phyloP scores from a whole-genome alignment of 2,113 vertebrate genomes.

The Philantomba maxwellii region DNA sequence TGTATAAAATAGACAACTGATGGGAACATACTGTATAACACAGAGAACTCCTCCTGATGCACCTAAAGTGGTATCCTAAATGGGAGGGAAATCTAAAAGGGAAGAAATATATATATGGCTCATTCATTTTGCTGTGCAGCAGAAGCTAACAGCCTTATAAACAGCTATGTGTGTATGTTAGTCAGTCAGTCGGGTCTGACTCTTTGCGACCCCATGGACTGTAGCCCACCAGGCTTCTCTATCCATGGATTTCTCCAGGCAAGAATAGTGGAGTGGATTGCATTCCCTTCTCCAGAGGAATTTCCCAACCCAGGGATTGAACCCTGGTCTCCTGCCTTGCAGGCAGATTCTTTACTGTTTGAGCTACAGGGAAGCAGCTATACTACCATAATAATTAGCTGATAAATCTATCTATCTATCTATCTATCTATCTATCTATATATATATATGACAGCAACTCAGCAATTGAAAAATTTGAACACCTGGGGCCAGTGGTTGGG shows the following conservation, averaged over 20 bases:
- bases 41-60: background rate
- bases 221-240: background rate
- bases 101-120: background rate
- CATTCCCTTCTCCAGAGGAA: background rate
- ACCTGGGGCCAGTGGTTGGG: background rate
- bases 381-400: background rate
- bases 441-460: background rate
- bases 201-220: background rate
- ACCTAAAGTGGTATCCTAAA: background rate
- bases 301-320: background rate
- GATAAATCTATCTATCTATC: background rate
- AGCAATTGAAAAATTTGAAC: background rate
- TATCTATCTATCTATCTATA: too few relatives aligned
- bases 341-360: background rate
- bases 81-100: background rate
- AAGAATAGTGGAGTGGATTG: background rate
- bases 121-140: background rate
- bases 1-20: background rate
- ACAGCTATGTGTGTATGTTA: background rate
- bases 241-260: background rate
- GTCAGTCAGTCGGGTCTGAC: rapidly evolving
- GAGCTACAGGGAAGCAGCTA: background rate
- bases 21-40: background rate
- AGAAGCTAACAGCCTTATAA: background rate
- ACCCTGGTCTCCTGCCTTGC: background rate